A percentile compares a stretch with the other conserved stretches of the same genome.
Conservation (phyloP, 2,888 invertebrate genomes). For the Cryptus viduatorius region DNA sequence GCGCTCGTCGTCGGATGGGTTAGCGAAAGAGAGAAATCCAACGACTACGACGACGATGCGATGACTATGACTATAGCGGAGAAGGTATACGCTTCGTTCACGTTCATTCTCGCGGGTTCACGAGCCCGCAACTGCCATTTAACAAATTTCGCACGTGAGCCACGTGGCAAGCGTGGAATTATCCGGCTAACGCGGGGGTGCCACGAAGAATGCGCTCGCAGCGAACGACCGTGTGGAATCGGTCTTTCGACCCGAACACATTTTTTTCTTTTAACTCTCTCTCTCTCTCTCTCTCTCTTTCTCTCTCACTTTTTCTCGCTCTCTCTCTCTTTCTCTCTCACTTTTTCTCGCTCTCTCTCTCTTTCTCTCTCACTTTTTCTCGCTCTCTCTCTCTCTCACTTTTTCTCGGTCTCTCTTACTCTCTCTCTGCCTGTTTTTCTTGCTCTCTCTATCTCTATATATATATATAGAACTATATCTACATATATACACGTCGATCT, state of each 20-base stretch:
- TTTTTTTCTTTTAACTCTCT: conserved; percentile 1
- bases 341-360: too few species aligned
- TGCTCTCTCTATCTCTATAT: not conserved
- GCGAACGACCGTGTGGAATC: conserved; percentile 52
- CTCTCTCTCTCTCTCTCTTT: too few species aligned
- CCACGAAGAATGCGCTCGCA: conserved; percentile 58
- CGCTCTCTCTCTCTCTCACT: too few species aligned
- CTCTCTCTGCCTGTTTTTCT: too few species aligned
- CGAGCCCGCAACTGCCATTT: conserved; percentile 67
- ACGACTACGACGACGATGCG: conserved; percentile 36
- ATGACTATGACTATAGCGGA: conserved; percentile 42
- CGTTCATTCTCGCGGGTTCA: conserved; percentile 53
- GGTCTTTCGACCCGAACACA: conserved; percentile 26
- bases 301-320: too few species aligned
- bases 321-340: too few species aligned
- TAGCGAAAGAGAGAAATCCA: conserved; percentile 29
- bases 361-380: too few species aligned
- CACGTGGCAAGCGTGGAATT: conserved; percentile 75
- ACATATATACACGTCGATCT: conserved; percentile 15
- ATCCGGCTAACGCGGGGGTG: conserved; percentile 71
- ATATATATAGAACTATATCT: not conserved
- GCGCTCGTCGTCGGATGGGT: conserved; percentile 29
- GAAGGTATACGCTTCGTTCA: conserved; percentile 47
- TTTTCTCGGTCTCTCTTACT: too few species aligned
- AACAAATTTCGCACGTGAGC: conserved; percentile 78